Percentiles rank a stretch among this genome's conserved stretches.
These are phyloP conservation scores for Melinopterus prodromus DNA, from an alignment of 2,888 invertebrate species.

Conservation along the genomic window DNA sequence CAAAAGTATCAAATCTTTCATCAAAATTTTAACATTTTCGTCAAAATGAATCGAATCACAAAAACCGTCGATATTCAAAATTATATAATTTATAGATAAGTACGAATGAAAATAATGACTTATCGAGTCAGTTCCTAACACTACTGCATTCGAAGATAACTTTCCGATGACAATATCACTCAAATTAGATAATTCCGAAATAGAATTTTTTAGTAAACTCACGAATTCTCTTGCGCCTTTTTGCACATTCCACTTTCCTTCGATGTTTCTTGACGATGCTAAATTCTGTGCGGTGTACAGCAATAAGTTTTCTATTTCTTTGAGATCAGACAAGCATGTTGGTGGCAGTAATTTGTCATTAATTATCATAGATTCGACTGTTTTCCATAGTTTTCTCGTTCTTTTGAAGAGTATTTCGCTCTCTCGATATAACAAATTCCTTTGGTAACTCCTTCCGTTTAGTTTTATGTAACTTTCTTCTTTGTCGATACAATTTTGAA, in stretches of 20 bases:
- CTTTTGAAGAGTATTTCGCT: constrained; percentile 38
- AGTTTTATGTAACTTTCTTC: constrained; percentile 27
- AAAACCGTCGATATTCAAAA: constrained; percentile 34
- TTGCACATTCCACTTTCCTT: constrained; percentile 10
- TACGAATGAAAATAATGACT: constrained; percentile 45
- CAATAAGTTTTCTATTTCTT: constrained; percentile 42
- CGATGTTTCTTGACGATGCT: constrained; percentile 9
- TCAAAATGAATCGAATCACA: constrained; percentile 33
- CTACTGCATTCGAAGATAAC: constrained; percentile 32
- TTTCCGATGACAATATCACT: constrained; percentile 36
- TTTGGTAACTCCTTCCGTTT: constrained; percentile 37
- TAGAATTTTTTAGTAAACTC: constrained; percentile 35
- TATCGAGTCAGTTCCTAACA: constrained; percentile 35
- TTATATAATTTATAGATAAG: constrained; percentile 39
- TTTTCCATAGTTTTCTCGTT: constrained; percentile 49
- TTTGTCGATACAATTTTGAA: constrained; percentile 6
- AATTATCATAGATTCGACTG: constrained; percentile 50
- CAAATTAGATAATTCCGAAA: constrained; percentile 39
- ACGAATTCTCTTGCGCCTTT: constrained; percentile 28
- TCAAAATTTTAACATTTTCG: constrained; percentile 41
- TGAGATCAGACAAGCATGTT: constrained; percentile 35
- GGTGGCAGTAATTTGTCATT: constrained; percentile 36
- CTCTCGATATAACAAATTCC: constrained; percentile 38
- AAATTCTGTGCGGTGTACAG: constrained; percentile 34
- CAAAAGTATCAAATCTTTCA: constrained; percentile 49